Base-by-base conservation (phyloP, 2,888 invertebrate species). In the Eupithecia insigniata region DNA sequence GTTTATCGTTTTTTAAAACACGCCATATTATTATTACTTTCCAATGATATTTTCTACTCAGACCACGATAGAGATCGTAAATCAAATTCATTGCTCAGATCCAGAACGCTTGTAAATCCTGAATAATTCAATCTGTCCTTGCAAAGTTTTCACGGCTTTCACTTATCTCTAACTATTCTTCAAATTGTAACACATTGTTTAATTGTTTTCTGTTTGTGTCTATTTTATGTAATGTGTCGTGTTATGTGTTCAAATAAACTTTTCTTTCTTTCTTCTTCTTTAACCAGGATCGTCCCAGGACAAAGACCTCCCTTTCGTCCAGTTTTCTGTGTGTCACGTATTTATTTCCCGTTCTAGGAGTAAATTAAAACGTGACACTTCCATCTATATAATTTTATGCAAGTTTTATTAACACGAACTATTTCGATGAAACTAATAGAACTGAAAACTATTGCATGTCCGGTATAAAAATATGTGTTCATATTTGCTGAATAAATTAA, bases 51-150 rank as follows among this genome's bases (percentile, higher is more conserved):
- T 18, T 16, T n/a, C 18, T 51, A 22, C 60, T 18, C 28, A 28
- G 30, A 28, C 30, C 28, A 16, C 6, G 14, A 0, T 60, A 18
- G 30, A 30, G 7, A 60, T 18, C 0, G 30, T 60, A 1, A 46
- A 46, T 46, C 46, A 46, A n/a, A 46, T n/a, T 46, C 46, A 46
- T 46, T 46, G 46, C n/a, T 46, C 46, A 18, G 43, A 43, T n/a
- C n/a, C 43, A 39, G 39, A 16, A 43, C n/a, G 6, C 43, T 43
- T 18, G n/a, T 46, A 46, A n/a, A n/a, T 8, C 18, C 46, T 7
- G 46, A 46, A 46, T 46, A 46, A n/a, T 46, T 46, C 46, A 46
- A 7, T n/a, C n/a, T 46, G 6, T n/a, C n/a, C 46, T 46, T n/a
- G 46, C 46, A n/a, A n/a, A 46, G n/a, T 46, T 46, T 46, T 46